These are phyloP conservation scores for Meleagris gallopavo DNA, from an alignment of 2,113 vertebrate species.

Conservation along the genomic window DNA sequence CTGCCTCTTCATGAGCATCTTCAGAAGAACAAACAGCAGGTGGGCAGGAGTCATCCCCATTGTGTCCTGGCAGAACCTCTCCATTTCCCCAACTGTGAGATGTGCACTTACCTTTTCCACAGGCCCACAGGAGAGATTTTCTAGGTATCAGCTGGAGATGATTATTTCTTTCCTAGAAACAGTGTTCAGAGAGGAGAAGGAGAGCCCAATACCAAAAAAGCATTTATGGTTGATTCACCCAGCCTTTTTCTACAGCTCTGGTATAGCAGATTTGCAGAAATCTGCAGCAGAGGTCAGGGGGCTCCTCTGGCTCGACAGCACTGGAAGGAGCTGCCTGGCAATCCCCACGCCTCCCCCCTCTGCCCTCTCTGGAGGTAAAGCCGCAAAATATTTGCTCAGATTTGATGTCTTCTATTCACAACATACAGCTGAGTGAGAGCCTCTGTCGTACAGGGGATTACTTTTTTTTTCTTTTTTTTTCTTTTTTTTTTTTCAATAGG, in stretches of 20 bases:
- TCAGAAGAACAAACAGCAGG: neutral
- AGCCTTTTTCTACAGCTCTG: neutral
- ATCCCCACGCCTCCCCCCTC: fast-evolving
- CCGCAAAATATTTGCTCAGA: neutral
- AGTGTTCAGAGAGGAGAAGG: neutral
- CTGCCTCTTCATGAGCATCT: neutral
- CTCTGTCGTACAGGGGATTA: neutral
- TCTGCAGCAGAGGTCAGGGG: neutral
- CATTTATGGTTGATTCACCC: neutral
- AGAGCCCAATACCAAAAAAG: neutral
- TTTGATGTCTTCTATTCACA: neutral
- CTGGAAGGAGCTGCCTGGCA: neutral
- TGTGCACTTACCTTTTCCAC: neutral
- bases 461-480: neutral
- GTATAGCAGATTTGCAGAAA: neutral
- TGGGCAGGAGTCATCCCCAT: fast-evolving
- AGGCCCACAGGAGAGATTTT: neutral
- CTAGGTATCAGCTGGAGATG: neutral
- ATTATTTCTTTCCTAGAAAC: neutral
- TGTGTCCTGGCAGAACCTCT: neutral
- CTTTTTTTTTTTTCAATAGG: neutral
- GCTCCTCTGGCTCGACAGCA: neutral
- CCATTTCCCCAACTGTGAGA: neutral
- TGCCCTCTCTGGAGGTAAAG: neutral
- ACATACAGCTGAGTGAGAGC: neutral